Evolutionary conservation across 1,140 invertebrate genomes (phyloP).

Genomic region (Nasonia longicornis): DNA sequence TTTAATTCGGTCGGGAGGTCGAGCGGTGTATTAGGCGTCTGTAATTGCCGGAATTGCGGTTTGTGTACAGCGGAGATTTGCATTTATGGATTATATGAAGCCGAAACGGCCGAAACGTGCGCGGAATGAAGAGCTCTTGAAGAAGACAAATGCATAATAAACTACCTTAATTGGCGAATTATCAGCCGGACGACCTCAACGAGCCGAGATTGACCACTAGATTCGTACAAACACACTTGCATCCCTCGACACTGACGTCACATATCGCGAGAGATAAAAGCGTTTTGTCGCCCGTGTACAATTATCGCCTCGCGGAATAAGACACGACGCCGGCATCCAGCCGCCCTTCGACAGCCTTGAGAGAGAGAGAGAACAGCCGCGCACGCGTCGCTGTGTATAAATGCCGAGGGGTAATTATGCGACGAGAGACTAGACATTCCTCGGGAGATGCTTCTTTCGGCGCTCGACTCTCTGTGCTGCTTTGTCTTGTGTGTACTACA

Average conservation of each 20-base stretch:
- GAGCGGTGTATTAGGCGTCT: background rate
- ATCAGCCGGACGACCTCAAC: constrained; percentile 41
- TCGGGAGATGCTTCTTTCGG: background rate
- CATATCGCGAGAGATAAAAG: background rate
- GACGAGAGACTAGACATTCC: background rate
- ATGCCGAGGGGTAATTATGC: background rate
- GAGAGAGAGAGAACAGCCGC: background rate
- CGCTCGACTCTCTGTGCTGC: background rate
- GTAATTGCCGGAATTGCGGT: background rate
- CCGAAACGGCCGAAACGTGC: constrained; percentile 54
- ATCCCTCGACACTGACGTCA: background rate
- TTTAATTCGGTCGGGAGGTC: background rate
- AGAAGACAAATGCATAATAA: constrained; percentile 53
- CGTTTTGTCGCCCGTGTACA: background rate
- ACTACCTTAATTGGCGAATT: constrained; percentile 56
- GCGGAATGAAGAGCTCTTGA: constrained; percentile 48
- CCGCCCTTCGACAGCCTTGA: background rate
- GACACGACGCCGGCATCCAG: background rate
- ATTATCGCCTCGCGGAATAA: background rate
- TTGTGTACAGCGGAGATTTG: background rate
- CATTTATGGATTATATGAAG: constrained; percentile 40
- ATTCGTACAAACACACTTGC: background rate
- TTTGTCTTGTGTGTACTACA: background rate
- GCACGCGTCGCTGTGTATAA: background rate
- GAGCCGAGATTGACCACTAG: constrained; percentile 29